A percentile compares a stretch with the other conserved stretches of the same genome.
Evolutionary conservation across 2,888 invertebrate genomes (phyloP).

Genomic region (Agrochola litura): DNA sequence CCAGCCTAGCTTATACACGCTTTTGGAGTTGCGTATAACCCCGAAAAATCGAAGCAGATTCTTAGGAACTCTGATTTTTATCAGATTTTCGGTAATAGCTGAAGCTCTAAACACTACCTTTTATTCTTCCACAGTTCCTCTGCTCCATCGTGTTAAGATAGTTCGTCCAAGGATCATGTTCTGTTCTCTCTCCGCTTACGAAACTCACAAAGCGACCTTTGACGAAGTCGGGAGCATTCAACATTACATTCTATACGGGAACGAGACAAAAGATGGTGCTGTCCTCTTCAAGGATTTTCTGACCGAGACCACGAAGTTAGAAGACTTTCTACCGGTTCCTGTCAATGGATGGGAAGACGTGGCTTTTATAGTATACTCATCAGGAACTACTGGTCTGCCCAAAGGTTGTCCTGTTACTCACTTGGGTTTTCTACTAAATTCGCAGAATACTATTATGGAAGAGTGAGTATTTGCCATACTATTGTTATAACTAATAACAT

Average conservation of each 20-base stretch:
- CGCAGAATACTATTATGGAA: too few relatives aligned
- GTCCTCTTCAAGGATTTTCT: constrained; percentile 60
- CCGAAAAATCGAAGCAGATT: too few relatives aligned
- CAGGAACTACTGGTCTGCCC: constrained; percentile 73
- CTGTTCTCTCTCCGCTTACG: constrained; percentile 61
- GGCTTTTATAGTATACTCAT: constrained; percentile 66
- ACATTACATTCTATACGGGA: constrained; percentile 63
- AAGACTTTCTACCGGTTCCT: constrained; percentile 59
- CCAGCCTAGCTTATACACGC: too few relatives aligned
- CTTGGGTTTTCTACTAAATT: constrained; percentile 51
- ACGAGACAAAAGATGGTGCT: constrained; percentile 36
- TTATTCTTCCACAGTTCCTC: constrained; percentile 56
- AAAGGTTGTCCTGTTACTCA: constrained; percentile 71
- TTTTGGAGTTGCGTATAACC: too few relatives aligned
- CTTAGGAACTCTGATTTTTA: too few relatives aligned
- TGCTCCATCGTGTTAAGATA: constrained; percentile 65
- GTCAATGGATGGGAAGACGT: constrained; percentile 68
- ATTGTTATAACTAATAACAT: too few relatives aligned
- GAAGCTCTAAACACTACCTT: too few relatives aligned
- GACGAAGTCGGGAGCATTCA: constrained; percentile 27
- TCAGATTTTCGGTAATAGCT: too few relatives aligned
- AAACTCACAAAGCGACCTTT: constrained; percentile 51
- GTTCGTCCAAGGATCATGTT: constrained; percentile 69
- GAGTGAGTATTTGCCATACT: too few relatives aligned
- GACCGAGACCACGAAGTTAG: constrained; percentile 44